Base-by-base conservation (phyloP, 2,888 invertebrate species). In the Polyommatus iphigenia region DNA sequence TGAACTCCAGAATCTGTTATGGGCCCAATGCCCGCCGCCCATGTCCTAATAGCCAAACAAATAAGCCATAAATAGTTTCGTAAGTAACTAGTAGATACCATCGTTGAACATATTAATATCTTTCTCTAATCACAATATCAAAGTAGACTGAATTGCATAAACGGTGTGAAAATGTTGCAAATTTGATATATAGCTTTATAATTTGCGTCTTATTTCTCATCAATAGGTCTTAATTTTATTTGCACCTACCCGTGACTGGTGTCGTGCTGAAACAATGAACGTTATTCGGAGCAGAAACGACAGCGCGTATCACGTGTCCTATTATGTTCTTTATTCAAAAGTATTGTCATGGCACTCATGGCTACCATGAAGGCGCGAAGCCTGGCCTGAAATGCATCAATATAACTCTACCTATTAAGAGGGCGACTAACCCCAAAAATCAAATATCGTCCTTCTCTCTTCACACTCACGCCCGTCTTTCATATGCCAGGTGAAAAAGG, bases 221-320 rank as follows among this genome's bases (percentile, higher is more conserved):
- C 3, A 57, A 6, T 78, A 76, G 18, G 32, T 54, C 5, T 24
- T 41, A 76, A 18, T 75, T 32, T 75, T 50, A 57, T 29, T 46
- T 46, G 46, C 46, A 46, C 20, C 41, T 41, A 18, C 41, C 13
- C 67, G 20, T 54, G n/a, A 32, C 29, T 59, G 57, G 29, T 54
- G 32, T 71, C 41, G 62, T 75, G 13, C 20, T 36, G 67, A 67
- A 75, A 80, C 80, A 80, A 80, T 79, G 41, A 24, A 57, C 77
- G 62, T 71, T 80, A 80, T 79, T 78, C 78, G 78, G 78, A 80
- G 80, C 80, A 80, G 77, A 78, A 80, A 78, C 50, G 46, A 54
- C 71, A 15, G 71, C 36, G 76, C 57, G 41, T 67, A 41, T 80
- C 79, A 76, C 76, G 77, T 79, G 76, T 78, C 76, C 76, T 75